Conservation (phyloP, 2,888 invertebrate species). For the Oxycera nigricornis region DNA sequence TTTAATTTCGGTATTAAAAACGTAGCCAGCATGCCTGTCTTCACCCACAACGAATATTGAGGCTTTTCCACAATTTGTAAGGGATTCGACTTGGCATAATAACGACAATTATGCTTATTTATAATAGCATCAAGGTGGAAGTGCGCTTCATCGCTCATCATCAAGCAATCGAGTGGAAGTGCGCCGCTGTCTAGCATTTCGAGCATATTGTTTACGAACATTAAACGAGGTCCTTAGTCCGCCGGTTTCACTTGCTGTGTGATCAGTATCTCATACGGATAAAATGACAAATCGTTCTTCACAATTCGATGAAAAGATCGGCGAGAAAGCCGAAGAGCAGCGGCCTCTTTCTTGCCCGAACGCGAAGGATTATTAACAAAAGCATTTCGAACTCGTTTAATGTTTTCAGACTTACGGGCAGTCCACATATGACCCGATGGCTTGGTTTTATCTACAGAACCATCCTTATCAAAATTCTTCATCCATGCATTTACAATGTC, state of each 20-base stretch:
- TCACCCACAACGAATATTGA: too few relatives aligned
- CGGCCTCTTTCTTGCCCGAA: background rate
- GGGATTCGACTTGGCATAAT: background rate
- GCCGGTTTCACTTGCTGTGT: background rate
- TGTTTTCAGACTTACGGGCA: background rate
- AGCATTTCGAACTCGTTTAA: background rate
- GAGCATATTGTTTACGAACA: background rate
- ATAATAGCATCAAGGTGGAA: background rate
- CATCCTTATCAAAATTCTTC: background rate
- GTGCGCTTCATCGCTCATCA: background rate
- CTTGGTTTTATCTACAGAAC: background rate
- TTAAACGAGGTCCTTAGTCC: background rate
- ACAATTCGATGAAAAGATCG: background rate
- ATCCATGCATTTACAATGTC: background rate
- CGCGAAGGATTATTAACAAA: background rate
- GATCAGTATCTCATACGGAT: background rate
- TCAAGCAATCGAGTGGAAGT: background rate
- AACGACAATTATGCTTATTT: background rate
- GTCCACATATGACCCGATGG: background rate
- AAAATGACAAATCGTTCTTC: background rate
- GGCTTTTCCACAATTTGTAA: too few relatives aligned
- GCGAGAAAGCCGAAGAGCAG: background rate
- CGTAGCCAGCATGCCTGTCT: too few relatives aligned
- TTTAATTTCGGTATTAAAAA: too few relatives aligned
- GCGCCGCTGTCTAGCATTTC: background rate